Evolutionary conservation across 2,113 vertebrate species (phyloP).

Genomic region (Carlito syrichta): DNA sequence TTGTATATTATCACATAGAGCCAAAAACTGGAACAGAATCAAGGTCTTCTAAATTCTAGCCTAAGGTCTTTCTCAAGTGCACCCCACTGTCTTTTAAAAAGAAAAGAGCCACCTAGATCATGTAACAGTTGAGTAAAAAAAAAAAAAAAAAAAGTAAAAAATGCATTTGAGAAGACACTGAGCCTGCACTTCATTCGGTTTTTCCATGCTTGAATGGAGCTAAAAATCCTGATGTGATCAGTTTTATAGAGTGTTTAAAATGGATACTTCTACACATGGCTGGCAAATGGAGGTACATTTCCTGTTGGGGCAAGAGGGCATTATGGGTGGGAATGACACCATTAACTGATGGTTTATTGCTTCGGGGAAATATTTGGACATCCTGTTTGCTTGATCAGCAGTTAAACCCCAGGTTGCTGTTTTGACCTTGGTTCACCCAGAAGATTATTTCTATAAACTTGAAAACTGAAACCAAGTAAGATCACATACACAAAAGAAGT

Average conservation of each 20-base stretch:
- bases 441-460: constrained; percentile 77
- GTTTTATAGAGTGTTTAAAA: constrained; percentile 43
- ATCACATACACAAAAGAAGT: constrained; percentile 43
- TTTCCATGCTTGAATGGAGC: not conserved
- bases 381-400: constrained; percentile 78
- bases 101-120: not conserved
- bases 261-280: not conserved
- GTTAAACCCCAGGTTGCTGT: constrained; percentile 71
- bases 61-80: not conserved
- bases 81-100: not conserved
- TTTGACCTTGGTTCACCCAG: constrained; percentile 74
- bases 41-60: not conserved
- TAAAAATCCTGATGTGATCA: not conserved
- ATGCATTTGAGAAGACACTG: not conserved
- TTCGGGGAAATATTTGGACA: constrained; percentile 66
- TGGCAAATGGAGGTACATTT: constrained; percentile 43
- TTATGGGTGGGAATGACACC: constrained; percentile 56
- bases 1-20: not conserved
- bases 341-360: constrained; percentile 74
- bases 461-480: constrained; percentile 49
- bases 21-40: not conserved
- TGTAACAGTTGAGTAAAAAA: not conserved
- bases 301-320: constrained; percentile 55
- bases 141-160: not conserved
- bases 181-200: not conserved